phyloP scores from a whole-genome alignment of 2,113 vertebrate species.

The Synchiropus splendidus region DNA sequence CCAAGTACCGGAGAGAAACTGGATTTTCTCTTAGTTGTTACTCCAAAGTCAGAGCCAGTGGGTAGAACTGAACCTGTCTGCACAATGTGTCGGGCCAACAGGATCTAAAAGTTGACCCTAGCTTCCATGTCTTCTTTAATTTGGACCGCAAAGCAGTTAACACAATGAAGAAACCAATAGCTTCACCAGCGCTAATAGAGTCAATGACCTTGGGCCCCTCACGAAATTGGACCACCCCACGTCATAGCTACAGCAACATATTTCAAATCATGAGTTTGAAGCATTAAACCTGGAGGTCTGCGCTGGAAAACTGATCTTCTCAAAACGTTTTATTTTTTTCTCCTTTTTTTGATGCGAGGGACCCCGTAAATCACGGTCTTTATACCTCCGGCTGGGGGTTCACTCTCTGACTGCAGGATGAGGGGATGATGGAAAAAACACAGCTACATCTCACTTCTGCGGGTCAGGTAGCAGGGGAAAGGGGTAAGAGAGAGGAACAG shows the following conservation, averaged over 20 bases:
- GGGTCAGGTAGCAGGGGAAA: constrained; percentile 26
- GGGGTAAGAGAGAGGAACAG: constrained; percentile 19
- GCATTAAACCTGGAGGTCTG: constrained; percentile 6
- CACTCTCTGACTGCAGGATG: constrained; percentile 46
- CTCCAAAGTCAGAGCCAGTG: no score
- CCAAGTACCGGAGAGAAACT: no score
- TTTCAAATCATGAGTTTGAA: constrained; percentile 21
- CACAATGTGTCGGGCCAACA: no score
- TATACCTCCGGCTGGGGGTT: constrained; percentile 63
- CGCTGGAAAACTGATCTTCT: no score
- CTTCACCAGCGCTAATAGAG: constrained; percentile 19
- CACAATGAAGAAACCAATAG: constrained; percentile 18
- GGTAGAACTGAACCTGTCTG: no score
- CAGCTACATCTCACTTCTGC: constrained; percentile 42
- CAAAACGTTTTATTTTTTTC: constrained; percentile 14
- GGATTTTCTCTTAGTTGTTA: no score
- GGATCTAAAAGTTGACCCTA: no score
- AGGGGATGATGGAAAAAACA: constrained; percentile 62
- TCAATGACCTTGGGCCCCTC: constrained; percentile 28
- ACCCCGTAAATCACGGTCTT: constrained; percentile 59
- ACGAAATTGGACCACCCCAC: constrained; percentile 30
- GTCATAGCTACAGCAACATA: neutral
- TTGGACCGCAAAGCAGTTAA: constrained; percentile 9
- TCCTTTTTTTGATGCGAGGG: constrained; percentile 28
- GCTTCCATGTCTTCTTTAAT: no score